Base-by-base conservation (phyloP, 2,888 invertebrate species). In the Gortyna flavago region DNA sequence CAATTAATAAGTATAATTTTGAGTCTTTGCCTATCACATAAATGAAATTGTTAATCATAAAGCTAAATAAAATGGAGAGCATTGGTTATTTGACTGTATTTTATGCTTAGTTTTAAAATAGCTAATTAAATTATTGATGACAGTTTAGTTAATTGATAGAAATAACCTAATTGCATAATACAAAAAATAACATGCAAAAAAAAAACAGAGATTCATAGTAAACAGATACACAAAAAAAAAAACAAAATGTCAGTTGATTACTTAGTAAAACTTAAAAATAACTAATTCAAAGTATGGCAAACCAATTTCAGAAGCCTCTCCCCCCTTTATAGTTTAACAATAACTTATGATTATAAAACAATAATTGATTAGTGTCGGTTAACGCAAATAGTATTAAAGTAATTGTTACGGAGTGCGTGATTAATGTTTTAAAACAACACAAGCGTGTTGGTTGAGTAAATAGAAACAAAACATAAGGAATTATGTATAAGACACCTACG, bases 181-280 rank as follows among this genome's bases (percentile, higher is more conserved):
- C 25, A 67, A 57, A 29, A 54, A 32, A 44, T 44, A 5, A 35
- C 16, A 67, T 0, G 25, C n/a, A 25, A 65, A 18, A 25, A 57
- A 68, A 25, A 67, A 54, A 54, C 9, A 54, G 61, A 79, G 66
- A 72, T 54, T 71, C 79, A 16, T 25, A 64, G 29, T 2, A 81
- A 41, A 35, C n/a, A 66, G 59, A 71, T 48, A 79, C 21, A 59
- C n/a, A 51, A 0, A 21, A 35, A 66, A 29, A 41, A 35, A 51
- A 25, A 11, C 9, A 32, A 80, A 81, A 54, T 75, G 75, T 44
- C 75, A 81, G 79, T 79, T 81, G 66, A 81, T 66, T 32, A 79
- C 61, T 54, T 44, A 81, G 35, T 61, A 29, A 48, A 74, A 62
- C 79, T 67, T 79, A 81, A 62, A 79, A 81, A 54, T 81, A 81